Conservation (phyloP, 2,113 vertebrate species). For the Melanostigma gelatinosum region DNA sequence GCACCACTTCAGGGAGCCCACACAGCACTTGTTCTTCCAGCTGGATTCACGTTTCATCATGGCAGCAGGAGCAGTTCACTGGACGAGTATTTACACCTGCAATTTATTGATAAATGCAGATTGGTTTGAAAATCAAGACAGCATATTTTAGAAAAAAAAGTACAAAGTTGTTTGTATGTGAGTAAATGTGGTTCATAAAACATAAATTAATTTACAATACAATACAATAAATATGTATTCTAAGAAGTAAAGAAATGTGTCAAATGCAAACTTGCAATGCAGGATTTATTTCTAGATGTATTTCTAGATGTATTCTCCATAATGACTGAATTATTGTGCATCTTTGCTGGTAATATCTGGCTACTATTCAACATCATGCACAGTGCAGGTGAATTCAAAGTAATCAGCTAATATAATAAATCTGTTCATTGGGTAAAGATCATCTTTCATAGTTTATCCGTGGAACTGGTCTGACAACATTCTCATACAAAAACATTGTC, state of each 20-base stretch:
- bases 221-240: not conserved
- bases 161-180: not conserved
- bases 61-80: conserved; percentile 30
- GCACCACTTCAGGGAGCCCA: conserved; percentile 68
- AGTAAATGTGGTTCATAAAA: not conserved
- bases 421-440: not conserved
- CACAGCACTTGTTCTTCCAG: conserved; percentile 67
- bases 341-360: conserved; percentile 12
- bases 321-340: not conserved
- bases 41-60: conserved; percentile 60
- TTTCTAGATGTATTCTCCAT: not conserved
- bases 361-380: conserved; percentile 1
- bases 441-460: not conserved
- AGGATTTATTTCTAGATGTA: not conserved
- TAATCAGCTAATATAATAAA: conserved; percentile 14
- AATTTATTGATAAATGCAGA: conserved; percentile 60
- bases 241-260: not conserved
- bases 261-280: not conserved
- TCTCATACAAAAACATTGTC: not conserved
- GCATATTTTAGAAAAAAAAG: not conserved
- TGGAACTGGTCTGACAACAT: conserved; percentile 2
- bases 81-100: conserved; percentile 57
- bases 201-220: not conserved
- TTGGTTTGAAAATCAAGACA: conserved; percentile 7
- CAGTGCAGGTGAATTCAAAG: conserved; percentile 6